A percentile compares a stretch with the other conserved stretches of the same genome.
Conservation (phyloP, 1,140 invertebrate species). For the Coelopa frigida region DNA sequence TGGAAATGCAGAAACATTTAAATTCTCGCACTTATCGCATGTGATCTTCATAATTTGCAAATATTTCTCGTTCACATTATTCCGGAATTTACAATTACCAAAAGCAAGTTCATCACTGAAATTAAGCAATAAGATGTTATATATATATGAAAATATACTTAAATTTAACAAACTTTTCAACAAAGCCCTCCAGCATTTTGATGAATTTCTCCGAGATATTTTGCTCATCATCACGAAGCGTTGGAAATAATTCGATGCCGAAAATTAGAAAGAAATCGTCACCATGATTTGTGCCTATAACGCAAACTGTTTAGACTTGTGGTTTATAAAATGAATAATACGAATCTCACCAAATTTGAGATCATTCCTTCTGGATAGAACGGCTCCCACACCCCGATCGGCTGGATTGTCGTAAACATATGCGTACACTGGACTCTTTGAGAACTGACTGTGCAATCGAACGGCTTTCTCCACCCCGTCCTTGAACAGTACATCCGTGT, state of each 20-base stretch:
- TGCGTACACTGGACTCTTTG: slow-evolving; percentile 17
- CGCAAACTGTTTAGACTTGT: neutral
- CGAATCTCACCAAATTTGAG: slow-evolving; percentile 20
- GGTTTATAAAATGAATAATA: neutral
- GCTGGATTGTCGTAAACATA: slow-evolving; percentile 30
- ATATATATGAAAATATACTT: no score
- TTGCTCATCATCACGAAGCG: slow-evolving; percentile 17
- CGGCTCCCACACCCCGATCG: slow-evolving; percentile 15
- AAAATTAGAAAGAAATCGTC: slow-evolving; percentile 29
- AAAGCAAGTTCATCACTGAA: slow-evolving; percentile 6
- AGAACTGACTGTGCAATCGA: slow-evolving; percentile 17
- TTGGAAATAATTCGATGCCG: neutral
- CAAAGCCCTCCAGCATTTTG: slow-evolving; percentile 23
- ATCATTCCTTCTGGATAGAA: slow-evolving; percentile 15
- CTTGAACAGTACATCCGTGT: slow-evolving; percentile 28
- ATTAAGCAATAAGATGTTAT: no score
- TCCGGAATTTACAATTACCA: slow-evolving; percentile 9
- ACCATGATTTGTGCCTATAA: slow-evolving; percentile 26
- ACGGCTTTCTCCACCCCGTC: slow-evolving; percentile 19
- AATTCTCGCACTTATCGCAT: no score
- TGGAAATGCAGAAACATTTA: no score
- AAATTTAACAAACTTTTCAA: no score
- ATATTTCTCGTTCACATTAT: no score
- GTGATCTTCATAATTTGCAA: no score
- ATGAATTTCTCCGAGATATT: slow-evolving; percentile 20